These are phyloP conservation scores for Silurus asotus DNA, from an alignment of 2,113 vertebrate species.

Conservation along the genomic window DNA sequence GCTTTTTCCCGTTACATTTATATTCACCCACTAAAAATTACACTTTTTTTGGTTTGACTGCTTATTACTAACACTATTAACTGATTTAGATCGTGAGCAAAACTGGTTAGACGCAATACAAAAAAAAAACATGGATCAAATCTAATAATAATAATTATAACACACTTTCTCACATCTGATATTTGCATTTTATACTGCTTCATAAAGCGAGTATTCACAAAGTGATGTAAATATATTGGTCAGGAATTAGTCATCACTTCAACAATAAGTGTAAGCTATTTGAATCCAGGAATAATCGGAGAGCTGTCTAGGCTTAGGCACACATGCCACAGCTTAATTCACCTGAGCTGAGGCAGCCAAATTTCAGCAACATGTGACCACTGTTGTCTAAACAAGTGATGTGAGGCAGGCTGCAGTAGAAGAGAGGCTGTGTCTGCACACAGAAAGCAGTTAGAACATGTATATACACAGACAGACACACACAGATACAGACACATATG, in stretches of 20 bases:
- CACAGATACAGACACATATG: slow-evolving; percentile 1
- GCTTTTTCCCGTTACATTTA: not conserved
- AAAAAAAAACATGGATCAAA: not conserved
- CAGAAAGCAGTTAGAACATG: slow-evolving; percentile 69
- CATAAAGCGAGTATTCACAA: not conserved
- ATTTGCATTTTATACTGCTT: not conserved
- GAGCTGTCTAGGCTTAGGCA: slow-evolving; percentile 69
- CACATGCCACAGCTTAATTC: slow-evolving; percentile 76
- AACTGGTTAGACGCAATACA: not conserved
- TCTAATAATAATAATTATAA: not conserved
- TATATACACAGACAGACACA: slow-evolving; percentile 30
- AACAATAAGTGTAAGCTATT: slow-evolving; percentile 67
- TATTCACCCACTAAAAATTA: not conserved
- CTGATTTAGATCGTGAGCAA: not conserved
- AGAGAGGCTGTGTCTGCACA: slow-evolving; percentile 72
- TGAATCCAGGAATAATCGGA: slow-evolving; percentile 72
- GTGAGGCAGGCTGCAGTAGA: slow-evolving; percentile 63
- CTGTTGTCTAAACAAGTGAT: slow-evolving; percentile 79
- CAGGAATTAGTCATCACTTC: slow-evolving; percentile 35
- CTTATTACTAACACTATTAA: not conserved
- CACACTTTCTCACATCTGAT: not conserved
- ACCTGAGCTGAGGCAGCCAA: slow-evolving; percentile 68
- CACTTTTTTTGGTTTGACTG: not conserved
- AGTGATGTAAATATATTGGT: not conserved
- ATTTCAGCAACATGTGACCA: slow-evolving; percentile 78